These are phyloP conservation scores for Drosophila sp. DNA, from an alignment of 1,140 invertebrate species.

Conservation along the genomic window DNA sequence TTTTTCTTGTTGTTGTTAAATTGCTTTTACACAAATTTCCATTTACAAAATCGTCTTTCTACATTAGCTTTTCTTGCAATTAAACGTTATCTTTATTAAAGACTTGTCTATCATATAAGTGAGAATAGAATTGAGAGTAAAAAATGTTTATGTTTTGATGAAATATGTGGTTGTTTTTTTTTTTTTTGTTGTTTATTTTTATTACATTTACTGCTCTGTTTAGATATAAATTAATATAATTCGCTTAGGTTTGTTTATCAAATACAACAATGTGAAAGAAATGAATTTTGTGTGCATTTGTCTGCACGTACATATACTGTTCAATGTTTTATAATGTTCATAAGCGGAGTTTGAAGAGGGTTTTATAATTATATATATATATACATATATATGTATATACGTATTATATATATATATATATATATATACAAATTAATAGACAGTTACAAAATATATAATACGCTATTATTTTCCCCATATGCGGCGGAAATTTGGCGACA, in stretches of 20 bases:
- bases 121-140: constrained; percentile 59
- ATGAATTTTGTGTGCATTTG: constrained; percentile 58
- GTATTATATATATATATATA: constrained; percentile 42
- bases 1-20: background rate
- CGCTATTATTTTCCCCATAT: constrained; percentile 13
- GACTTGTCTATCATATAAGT: constrained; percentile 18
- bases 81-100: constrained; percentile 5
- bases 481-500: constrained; percentile 11
- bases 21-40: constrained; percentile 1
- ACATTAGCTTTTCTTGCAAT: constrained; percentile 2
- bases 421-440: constrained; percentile 53
- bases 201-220: constrained; percentile 49
- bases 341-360: constrained; percentile 18
- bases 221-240: constrained; percentile 70
- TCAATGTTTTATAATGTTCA: constrained; percentile 32
- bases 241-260: constrained; percentile 65
- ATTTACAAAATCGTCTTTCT: constrained; percentile 31
- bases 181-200: constrained; percentile 43
- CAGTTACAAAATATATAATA: constrained; percentile 36
- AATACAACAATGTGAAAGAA: constrained; percentile 69
- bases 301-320: constrained; percentile 50
- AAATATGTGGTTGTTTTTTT: constrained; percentile 31
- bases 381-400: no score
- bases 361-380: constrained; percentile 42
- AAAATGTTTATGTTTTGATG: constrained; percentile 35